Base-by-base conservation (phyloP, 2,113 vertebrate species). In the Myotis davidii region DNA sequence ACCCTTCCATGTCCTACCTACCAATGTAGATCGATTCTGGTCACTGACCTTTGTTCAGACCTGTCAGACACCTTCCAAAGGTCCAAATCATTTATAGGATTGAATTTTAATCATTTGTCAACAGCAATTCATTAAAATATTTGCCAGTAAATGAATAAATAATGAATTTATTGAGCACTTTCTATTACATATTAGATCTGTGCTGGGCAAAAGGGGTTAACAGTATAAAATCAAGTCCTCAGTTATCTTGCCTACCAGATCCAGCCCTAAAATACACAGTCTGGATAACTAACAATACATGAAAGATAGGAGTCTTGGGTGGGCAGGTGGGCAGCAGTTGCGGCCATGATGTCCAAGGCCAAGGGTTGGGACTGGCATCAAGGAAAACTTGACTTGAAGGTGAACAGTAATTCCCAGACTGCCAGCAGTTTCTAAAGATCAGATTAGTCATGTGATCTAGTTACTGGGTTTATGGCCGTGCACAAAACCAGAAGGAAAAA, bases 51-150 rank as follows among this genome's bases (percentile, higher is more conserved):
- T 54, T 21, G 32, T 23, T 16, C 23, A 14, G 72, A 18, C 10
- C 70, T 1, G 0, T 0, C 70, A 45, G 72, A 59, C 54, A 42
- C 23, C 11, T 64, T 91, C 32, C 29, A 81, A 83, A 90, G 45
- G 18, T 32, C 64, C 70, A 78, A 56, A 39, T 69, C 73, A 78
- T 78, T 42, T 77, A 52, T 23, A 59, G 21, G 56, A 45, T 39
- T 92, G 39, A 56, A 90, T 76, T 77, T 52, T 86, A 89, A 67
- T 86, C 21, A 77, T 21, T n/a, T 70, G 48, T 70, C 90, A 87
- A 72, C 29, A 91, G 56, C 25, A 67, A 88, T 65, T 92, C 91
- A 90, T 82, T 85, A 70, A 96, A 79, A 91, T 48, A 61, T 48
- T 50, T 69, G 37, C 67, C 39, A 65, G 23, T 50, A 64, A 85